These are phyloP conservation scores for Argopecten irradians DNA, from an alignment of 1,140 invertebrate species.

Conservation along the genomic window DNA sequence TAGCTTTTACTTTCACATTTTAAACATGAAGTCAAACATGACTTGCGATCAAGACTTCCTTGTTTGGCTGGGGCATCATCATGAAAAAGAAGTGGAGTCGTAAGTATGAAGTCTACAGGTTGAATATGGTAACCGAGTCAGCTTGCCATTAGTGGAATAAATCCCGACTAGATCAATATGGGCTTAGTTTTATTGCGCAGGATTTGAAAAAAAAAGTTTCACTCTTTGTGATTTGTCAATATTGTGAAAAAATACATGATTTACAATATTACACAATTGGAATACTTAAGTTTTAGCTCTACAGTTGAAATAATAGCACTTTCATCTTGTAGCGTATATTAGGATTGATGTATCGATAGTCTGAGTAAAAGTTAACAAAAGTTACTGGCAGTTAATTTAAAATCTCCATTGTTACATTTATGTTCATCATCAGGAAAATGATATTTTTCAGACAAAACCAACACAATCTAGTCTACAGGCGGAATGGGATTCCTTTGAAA, in stretches of 20 bases:
- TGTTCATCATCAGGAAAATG: not conserved
- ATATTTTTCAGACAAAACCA: not conserved
- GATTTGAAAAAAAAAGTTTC: not conserved
- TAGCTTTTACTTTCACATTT: slow-evolving; percentile 23
- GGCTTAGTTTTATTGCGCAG: not conserved
- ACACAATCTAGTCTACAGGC: slow-evolving; percentile 42
- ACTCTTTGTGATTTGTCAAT: too few relatives aligned
- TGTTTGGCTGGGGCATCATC: slow-evolving; percentile 1
- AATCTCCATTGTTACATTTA: too few relatives aligned
- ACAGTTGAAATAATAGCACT: too few relatives aligned
- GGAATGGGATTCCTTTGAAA: slow-evolving; percentile 59
- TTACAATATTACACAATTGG: too few relatives aligned
- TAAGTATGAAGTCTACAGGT: not conserved
- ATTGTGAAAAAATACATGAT: too few relatives aligned
- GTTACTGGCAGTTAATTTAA: not conserved
- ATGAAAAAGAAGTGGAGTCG: slow-evolving; percentile 8
- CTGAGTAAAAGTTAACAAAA: not conserved
- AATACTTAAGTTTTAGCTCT: too few relatives aligned
- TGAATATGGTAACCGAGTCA: not conserved
- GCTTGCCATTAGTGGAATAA: not conserved
- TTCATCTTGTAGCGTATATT: too few relatives aligned
- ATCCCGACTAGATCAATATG: not conserved
- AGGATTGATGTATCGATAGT: not conserved
- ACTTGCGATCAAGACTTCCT: slow-evolving; percentile 18
- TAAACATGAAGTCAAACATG: slow-evolving; percentile 22